Conservation (phyloP, 2,797 vertebrate genomes). For the Esox lucius region DNA sequence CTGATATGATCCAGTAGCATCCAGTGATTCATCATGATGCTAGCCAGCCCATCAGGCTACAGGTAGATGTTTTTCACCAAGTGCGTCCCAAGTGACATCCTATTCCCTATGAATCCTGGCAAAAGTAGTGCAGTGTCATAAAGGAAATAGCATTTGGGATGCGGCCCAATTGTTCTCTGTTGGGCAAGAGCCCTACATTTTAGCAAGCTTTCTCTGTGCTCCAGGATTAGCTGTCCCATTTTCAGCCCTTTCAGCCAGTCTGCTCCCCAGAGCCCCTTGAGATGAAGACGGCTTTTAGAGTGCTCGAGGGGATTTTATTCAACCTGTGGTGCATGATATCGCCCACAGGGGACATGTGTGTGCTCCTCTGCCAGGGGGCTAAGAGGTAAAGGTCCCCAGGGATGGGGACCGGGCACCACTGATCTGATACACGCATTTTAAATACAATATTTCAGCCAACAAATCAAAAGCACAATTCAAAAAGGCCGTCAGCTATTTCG, state of each 20-base stretch:
- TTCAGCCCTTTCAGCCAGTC: slow-evolving; percentile 52
- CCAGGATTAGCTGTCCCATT: slow-evolving; percentile 65
- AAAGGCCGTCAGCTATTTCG: no score
- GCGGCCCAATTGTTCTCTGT: slow-evolving; percentile 54
- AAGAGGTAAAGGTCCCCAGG: slow-evolving; percentile 61
- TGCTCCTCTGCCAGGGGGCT: slow-evolving; percentile 55
- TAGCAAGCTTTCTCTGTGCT: slow-evolving; percentile 39
- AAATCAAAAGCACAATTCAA: no score
- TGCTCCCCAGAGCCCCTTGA: slow-evolving; percentile 55
- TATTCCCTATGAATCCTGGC: not conserved
- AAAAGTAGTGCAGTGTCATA: not conserved
- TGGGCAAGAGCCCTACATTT: slow-evolving; percentile 43
- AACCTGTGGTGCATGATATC: slow-evolving; percentile 64
- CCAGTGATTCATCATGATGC: not conserved
- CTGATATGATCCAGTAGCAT: not conserved
- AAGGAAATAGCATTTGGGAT: not conserved
- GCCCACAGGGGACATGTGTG: slow-evolving; percentile 45
- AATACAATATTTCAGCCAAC: not conserved
- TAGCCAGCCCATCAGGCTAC: slow-evolving; percentile 1
- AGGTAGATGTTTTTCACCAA: not conserved
- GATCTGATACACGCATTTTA: slow-evolving; percentile 30
- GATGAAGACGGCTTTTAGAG: slow-evolving; percentile 66
- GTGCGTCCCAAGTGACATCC: not conserved
- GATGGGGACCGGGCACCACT: slow-evolving; percentile 57
- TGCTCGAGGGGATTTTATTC: slow-evolving; percentile 66